Base-by-base conservation (phyloP, 1,140 invertebrate genomes). In the Drosophila sucinea region DNA sequence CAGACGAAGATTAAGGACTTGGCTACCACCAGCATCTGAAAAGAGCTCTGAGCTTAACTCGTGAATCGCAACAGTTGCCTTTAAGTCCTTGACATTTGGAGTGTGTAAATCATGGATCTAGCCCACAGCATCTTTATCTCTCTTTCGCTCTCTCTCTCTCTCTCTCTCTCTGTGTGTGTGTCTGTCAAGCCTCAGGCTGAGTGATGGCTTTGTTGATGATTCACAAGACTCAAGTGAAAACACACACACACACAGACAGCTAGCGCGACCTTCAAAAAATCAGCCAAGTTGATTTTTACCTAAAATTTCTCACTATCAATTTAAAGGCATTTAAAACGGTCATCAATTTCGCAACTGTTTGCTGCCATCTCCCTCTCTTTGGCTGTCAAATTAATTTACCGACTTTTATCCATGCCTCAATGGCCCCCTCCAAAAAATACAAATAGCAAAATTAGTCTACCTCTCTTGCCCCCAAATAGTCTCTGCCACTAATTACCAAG, bases 11-110 rank as follows among this genome's bases (percentile, higher is more conserved):
- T 75, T 75, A 76, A 73, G 69, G 58, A 60, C 71, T 67, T 35
- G 11, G 33, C 32, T 32, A 58, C 38, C 30, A 58, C 38, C 30
- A 47, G 40, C 32, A 35, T 30, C 25, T 29, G 57, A n/a, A 30
- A 23, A 27, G 17, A 32, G 11, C 72, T 55, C 17, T 56, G 56
- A 56, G 70, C 73, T 75, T 75, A 74, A 67, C 73, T 33, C 67
- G 73, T 74, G 73, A 77, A 74, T 70, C 73, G 73, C 73, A 77
- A 73, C 73, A 77, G 73, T 77, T 77, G 73, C 76, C 73, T 70
- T 63, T 70, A 67, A 60, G 73, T 76, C 73, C 74, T 67, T 47
- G 67, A 71, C 68, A 72, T 77, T 62, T 63, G 67, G 60, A 77
- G 73, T 77, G 73, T 70, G 57, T 77, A 64, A 77, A 77, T 77